Evolutionary conservation across 2,888 invertebrate genomes (phyloP).

Genomic region (Chrysomela aeneicollis): DNA sequence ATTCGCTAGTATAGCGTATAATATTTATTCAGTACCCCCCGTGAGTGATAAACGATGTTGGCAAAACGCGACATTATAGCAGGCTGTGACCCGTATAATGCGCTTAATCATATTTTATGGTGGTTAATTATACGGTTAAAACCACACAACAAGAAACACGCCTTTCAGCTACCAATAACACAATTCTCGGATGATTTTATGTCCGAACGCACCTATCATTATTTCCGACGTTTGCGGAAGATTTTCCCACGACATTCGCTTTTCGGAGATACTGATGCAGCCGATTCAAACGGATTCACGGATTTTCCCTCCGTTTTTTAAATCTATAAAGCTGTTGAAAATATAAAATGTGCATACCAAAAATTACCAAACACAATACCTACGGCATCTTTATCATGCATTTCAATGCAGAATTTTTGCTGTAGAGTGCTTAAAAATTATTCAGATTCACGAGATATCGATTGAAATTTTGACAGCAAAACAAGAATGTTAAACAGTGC

Average conservation of each 20-base stretch:
- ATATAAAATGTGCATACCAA: too few species aligned
- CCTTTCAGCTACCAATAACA: background rate
- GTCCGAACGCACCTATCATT: background rate
- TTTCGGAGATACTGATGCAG: too few species aligned
- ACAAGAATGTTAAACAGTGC: too few species aligned
- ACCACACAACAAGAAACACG: constrained; percentile 5
- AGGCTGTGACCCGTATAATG: constrained; percentile 9
- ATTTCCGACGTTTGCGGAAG: background rate
- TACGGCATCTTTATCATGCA: too few species aligned
- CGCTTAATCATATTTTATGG: constrained; percentile 19
- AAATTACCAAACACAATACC: too few species aligned
- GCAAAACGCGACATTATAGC: constrained; percentile 1
- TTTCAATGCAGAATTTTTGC: too few species aligned
- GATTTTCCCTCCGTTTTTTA: too few species aligned
- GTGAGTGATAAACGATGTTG: background rate
- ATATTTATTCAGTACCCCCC: background rate
- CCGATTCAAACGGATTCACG: too few species aligned
- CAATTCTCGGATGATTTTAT: background rate
- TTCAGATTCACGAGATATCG: too few species aligned
- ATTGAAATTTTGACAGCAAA: too few species aligned
- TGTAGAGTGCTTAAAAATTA: too few species aligned
- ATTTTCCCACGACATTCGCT: background rate
- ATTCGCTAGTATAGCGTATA: background rate
- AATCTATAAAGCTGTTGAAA: too few species aligned
- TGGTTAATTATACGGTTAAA: constrained; percentile 16